Base-by-base conservation (phyloP, 2,113 vertebrate species). In the Symphodus melops region DNA sequence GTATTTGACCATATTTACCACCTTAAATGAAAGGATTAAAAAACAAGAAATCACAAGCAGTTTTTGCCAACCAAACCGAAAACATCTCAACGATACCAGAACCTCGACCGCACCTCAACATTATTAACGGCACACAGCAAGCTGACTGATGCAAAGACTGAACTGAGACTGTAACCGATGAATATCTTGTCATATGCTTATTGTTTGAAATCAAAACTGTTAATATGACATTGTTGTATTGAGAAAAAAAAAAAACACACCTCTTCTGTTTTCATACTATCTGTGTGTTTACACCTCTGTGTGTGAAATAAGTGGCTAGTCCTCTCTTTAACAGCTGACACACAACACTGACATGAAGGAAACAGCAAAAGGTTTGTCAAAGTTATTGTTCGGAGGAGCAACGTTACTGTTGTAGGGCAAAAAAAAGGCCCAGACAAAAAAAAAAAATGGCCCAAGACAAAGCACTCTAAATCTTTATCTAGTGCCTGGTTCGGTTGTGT, bases 281-380 rank as follows among this genome's bases (percentile, higher is more conserved):
- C 16, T 61, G 17, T 46, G 65, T 57, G 41, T 23, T 54, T 48
- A 28, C 66, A n/a, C 28, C 48, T 20, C 51, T 61, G 28, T 41
- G 54, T 62, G 44, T 42, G 17, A 72, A 63, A 58, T 67, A 58
- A 63, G 11, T 25, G 55, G 46, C 8, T 4, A 53, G 59, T 52
- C 58, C 61, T 77, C 68, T 54, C 44, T 23, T 21, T 49, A 53
- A 53, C 65, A 72, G 82, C 62, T 86, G 11, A 72, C 59, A 49
- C 4, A 61, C 20, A 21, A 19, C 66, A 42, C 23, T 33, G 33
- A 0, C 41, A 61, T 33, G 17, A 25, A 66, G 39, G 41, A 46
- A 17, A 44, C 1, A 55, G 39, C 51, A 49, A 53, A 21, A 16
- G 42, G 12, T 60, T 12, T 48, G 14, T 59, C 52, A 62, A 23